phyloP scores from a whole-genome alignment of 2,113 vertebrate genomes.

The Corythoichthys haematopterus region DNA sequence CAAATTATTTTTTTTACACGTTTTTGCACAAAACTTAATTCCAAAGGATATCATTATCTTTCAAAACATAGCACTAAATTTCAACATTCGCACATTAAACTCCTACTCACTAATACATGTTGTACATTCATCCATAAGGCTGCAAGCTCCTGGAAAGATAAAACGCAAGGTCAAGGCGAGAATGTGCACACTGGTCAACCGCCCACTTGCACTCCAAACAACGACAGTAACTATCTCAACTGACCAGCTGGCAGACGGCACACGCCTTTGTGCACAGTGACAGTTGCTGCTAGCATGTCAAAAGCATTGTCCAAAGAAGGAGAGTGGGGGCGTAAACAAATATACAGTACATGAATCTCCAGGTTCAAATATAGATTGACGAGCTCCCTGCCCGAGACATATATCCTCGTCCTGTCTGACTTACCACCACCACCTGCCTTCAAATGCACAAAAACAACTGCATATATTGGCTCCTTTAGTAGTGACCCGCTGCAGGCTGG shows the following conservation, averaged over 20 bases:
- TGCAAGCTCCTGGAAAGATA: constrained; percentile 19
- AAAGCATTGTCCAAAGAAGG: constrained; percentile 32
- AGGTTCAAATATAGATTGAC: constrained; percentile 47
- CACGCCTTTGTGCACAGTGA: constrained; percentile 50
- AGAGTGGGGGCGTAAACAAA: constrained; percentile 42
- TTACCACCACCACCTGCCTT: constrained; percentile 16
- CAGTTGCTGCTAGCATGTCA: constrained; percentile 56
- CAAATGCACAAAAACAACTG: constrained; percentile 30
- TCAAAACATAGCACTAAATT: neutral
- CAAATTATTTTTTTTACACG: too few species aligned
- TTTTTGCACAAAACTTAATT: too few species aligned
- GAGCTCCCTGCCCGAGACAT: constrained; percentile 13
- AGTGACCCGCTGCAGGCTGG: constrained; percentile 31
- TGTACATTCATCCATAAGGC: constrained; percentile 2
- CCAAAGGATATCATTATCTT: neutral
- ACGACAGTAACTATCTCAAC: constrained; percentile 40
- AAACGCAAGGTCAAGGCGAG: constrained; percentile 25
- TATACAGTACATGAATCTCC: constrained; percentile 16
- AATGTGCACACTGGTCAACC: constrained; percentile 31
- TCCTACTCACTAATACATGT: neutral
- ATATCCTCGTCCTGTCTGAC: constrained; percentile 11
- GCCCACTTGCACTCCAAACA: constrained; percentile 33
- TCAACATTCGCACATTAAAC: neutral
- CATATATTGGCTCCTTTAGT: constrained; percentile 12
- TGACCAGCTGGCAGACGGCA: constrained; percentile 35